Base-by-base conservation (phyloP, 2,113 vertebrate genomes). In the Phyllostomus discolor region DNA sequence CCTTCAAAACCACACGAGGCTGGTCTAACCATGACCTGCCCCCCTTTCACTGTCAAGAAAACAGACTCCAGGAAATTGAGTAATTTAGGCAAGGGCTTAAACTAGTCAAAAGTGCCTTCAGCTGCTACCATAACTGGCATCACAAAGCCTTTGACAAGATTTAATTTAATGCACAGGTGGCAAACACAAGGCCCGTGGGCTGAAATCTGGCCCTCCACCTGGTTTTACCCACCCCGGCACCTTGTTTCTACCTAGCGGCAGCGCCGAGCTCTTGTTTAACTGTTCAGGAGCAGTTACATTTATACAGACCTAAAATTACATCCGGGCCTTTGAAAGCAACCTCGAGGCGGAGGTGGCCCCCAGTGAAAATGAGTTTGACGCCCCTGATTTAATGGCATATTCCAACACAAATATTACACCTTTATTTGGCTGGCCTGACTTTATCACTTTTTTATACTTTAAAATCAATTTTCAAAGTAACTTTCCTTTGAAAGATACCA, bases 401-500 rank as follows among this genome's bases (percentile, higher is more conserved):
- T 54, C 46, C 46, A 88, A 67, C 76, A 48, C 24, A 93, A 73
- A 73, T 57, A 64, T 50, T 87, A 85, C 43, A 82, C 64, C 70
- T 96, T 90, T 62, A 59, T 78, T 96, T 31, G 52, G 89, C 90
- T 89, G n/a, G 59, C 64, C 70, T 82, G 72, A 85, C 50, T 69
- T 70, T 69, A 57, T 62, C 64, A 70, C 54, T 19, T 69, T 86
- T 76, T 41, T 43, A 41, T 38, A 83, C 75, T 94, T 97, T 66
- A 80, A 92, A 88, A 76, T 62, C 57, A 28, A 70, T 86, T 70
- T 81, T 69, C 80, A 57, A 94, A 92, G 79, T 94, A 59, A 78
- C 50, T n/a, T 88, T 94, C 80, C 75, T 90, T 83, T 57, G 24
- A 91, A 76, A 50, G 41, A 10, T 38, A 69, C 70, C 57, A 88